A percentile compares a stretch with the other conserved stretches of the same genome.
Conservation (phyloP, 1,140 invertebrate genomes). For the Eulimnadia texana region DNA sequence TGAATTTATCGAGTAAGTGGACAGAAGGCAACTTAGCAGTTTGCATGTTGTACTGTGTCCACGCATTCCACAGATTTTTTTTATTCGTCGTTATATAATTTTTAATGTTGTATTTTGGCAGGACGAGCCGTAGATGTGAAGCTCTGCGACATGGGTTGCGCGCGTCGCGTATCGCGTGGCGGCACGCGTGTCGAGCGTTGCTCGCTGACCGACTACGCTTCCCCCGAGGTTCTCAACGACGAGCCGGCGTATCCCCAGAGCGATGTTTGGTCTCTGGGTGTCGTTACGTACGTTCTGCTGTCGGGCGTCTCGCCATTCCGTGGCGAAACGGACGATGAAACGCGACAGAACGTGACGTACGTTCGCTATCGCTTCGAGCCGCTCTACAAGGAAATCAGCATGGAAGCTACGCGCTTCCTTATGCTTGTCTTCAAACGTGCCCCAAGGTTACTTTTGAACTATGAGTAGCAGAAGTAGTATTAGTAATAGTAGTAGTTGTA, state of each 20-base stretch:
- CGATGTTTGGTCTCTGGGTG: constrained; percentile 92
- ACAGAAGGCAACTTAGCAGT: too few species aligned
- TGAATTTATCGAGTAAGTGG: too few species aligned
- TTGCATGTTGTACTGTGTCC: too few species aligned
- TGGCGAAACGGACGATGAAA: constrained; percentile 65
- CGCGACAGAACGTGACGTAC: constrained; percentile 77
- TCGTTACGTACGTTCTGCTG: constrained; percentile 81
- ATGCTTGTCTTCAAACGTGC: constrained; percentile 89
- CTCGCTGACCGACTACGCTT: constrained; percentile 28
- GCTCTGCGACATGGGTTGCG: constrained; percentile 76
- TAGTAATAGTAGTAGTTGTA: too few species aligned
- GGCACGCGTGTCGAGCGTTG: constrained; percentile 19
- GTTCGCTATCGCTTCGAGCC: constrained; percentile 89
- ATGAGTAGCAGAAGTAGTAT: too few species aligned
- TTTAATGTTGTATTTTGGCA: too few species aligned
- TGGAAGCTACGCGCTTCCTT: constrained; percentile 84
- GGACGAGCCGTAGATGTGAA: constrained; percentile 69
- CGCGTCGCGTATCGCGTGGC: constrained; percentile 61
- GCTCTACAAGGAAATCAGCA: constrained; percentile 83
- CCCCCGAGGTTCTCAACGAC: constrained; percentile 83
- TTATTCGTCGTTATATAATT: too few species aligned
- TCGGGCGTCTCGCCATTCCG: constrained; percentile 86
- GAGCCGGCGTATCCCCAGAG: constrained; percentile 71
- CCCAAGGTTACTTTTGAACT: constrained; percentile 56
- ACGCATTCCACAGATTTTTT: too few species aligned